A percentile compares a stretch with the other conserved stretches of the same genome.
Evolutionary conservation across 2,797 vertebrate species (phyloP).

Genomic region (Mus spretus): DNA sequence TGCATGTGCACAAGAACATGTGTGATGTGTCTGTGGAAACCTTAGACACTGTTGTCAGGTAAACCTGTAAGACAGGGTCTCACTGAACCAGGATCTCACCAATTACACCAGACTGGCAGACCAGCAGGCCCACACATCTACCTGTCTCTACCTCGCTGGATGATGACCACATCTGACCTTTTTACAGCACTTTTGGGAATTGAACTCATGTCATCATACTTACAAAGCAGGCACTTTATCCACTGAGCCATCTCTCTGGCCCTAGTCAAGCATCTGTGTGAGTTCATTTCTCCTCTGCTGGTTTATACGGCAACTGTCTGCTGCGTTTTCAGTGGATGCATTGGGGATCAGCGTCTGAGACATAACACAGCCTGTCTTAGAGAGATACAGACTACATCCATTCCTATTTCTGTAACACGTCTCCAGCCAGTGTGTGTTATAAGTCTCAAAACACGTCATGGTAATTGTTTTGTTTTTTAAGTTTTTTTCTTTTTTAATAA

Average conservation of each 20-base stretch:
- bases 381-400: accelerated
- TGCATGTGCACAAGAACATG: background rate
- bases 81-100: background rate
- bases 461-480: background rate
- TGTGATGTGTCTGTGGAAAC: background rate
- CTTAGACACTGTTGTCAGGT: background rate
- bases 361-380: background rate
- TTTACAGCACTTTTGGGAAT: background rate
- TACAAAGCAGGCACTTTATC: background rate
- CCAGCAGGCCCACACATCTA: background rate
- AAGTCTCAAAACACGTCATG: background rate
- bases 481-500: background rate
- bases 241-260: background rate
- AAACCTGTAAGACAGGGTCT: background rate
- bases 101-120: background rate
- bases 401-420: accelerated
- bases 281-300: background rate
- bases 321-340: background rate
- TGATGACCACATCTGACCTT: background rate
- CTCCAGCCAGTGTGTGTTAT: accelerated
- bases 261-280: background rate
- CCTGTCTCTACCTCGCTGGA: background rate
- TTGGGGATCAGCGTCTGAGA: background rate
- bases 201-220: background rate
- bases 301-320: background rate